Base-by-base conservation (phyloP, 2,888 invertebrate genomes). In the Heliconius sara region DNA sequence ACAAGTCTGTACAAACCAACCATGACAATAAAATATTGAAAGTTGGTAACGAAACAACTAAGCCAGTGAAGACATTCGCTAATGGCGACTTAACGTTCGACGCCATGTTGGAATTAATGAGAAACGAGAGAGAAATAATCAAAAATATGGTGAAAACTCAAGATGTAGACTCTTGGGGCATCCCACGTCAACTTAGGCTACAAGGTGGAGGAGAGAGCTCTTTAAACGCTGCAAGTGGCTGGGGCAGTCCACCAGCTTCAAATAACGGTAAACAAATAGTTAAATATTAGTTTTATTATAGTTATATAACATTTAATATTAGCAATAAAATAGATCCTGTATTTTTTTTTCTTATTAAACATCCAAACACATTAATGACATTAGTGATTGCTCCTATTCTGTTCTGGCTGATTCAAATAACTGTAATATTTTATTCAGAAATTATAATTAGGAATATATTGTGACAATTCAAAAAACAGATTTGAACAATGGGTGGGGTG, bases 141-240 rank as follows among this genome's bases (percentile, higher is more conserved):
- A 89, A 88, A 85, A 87, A 87, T 78, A 85, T 93, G 89, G 85
- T 83, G 78, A 87, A 87, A 83, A 83, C 81, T 77, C 85, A 89
- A 82, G 85, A 86, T 80, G 72, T 87, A 77, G 91, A 94, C 87
- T 91, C 91, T 83, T 97, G 97, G 97, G 96, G 96, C 71, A 96
- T 96, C 78, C 96, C 96, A 81, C 94, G 93, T 70, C 95, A 96
- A 77, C 92, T 97, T 86, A 96, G 97, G 83, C 95, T 98, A 82
- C 95, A 96, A 83, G 98, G 98, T 78, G 98, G 98, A 76, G 98
- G 97, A 80, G 98, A 98, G 92, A 97, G 97, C 92, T 97, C 97
- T 70, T 96, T 98, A 87, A 97, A 97, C 90, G 96, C 96, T 81
- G 96, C 97, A 80, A 96, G 97, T 80, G 97, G 97, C 84, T 98